These are phyloP conservation scores for Eubasilissa regina DNA, from an alignment of 1,140 invertebrate species.

Conservation along the genomic window DNA sequence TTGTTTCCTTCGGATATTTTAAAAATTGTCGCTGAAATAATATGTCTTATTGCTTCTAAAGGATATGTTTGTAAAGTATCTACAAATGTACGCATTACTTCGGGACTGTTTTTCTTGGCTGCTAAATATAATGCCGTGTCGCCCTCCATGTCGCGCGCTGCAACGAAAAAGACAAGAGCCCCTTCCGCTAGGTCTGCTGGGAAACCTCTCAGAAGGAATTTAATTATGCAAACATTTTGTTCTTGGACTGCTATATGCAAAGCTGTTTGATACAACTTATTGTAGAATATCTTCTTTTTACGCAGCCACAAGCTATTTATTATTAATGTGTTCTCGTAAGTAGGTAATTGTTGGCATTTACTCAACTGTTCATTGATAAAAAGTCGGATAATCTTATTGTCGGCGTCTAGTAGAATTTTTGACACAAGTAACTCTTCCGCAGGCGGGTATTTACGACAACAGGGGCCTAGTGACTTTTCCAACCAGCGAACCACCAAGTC, in stretches of 20 bases:
- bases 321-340: not conserved
- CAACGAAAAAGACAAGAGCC: not conserved
- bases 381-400: not conserved
- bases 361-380: not conserved
- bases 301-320: not conserved
- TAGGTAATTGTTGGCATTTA: too few relatives aligned
- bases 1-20: not conserved
- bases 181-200: not conserved
- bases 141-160: not conserved
- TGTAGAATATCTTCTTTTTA: not conserved
- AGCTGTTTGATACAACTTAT: conserved; percentile 6
- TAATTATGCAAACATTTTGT: not conserved
- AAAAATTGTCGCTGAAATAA: not conserved
- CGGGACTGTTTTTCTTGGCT: not conserved
- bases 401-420: not conserved
- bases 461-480: not conserved
- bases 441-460: not conserved
- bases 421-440: not conserved
- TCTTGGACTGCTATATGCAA: conserved; percentile 9
- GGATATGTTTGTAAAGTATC: not conserved
- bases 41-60: not conserved
- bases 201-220: not conserved
- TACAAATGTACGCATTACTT: not conserved
- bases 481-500: not conserved
- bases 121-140: not conserved